Percentiles rank a stretch among this genome's conserved stretches.
Conservation (phyloP, 2,797 vertebrate species). For the Liparis tanakae region DNA sequence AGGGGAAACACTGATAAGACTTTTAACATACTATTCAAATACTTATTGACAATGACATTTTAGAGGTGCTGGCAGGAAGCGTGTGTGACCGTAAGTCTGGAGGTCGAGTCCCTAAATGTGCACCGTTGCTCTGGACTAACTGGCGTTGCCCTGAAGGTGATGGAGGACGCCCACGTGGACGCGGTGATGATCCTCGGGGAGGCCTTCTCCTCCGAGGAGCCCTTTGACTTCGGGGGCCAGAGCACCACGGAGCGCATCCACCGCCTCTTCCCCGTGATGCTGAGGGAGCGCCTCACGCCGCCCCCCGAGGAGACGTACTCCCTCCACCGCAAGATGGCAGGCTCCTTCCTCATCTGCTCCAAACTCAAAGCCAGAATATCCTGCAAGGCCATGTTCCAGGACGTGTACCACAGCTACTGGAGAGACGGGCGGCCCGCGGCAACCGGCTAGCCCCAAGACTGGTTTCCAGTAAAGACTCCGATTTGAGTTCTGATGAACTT, state of each 20-base stretch:
- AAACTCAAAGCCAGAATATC: conserved; percentile 90
- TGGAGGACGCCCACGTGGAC: conserved; percentile 93
- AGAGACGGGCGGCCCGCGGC: conserved; percentile 50
- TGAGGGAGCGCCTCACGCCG: conserved; percentile 91
- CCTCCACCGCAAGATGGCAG: conserved; percentile 97
- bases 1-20: too few species aligned
- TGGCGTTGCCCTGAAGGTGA: conserved; percentile 77
- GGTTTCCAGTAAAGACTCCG: not conserved
- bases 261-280: conserved; percentile 92
- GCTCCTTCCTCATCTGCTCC: conserved; percentile 98
- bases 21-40: too few species aligned
- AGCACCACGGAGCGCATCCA: conserved; percentile 95
- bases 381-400: conserved; percentile 92
- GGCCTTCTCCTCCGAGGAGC: conserved; percentile 88
- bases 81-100: not conserved
- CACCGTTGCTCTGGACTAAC: not conserved
- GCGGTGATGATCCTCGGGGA: conserved; percentile 97
- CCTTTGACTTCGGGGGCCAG: conserved; percentile 91
- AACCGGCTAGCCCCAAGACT: not conserved
- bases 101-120: not conserved
- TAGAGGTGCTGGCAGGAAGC: not conserved
- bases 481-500: conserved; percentile 29
- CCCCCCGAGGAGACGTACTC: conserved; percentile 97
- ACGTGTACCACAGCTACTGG: conserved; percentile 88
- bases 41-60: too few species aligned